A percentile compares a stretch with the other conserved stretches of the same genome.
Conservation (phyloP, 1,140 invertebrate genomes). For the Wiebesia pumilae region DNA sequence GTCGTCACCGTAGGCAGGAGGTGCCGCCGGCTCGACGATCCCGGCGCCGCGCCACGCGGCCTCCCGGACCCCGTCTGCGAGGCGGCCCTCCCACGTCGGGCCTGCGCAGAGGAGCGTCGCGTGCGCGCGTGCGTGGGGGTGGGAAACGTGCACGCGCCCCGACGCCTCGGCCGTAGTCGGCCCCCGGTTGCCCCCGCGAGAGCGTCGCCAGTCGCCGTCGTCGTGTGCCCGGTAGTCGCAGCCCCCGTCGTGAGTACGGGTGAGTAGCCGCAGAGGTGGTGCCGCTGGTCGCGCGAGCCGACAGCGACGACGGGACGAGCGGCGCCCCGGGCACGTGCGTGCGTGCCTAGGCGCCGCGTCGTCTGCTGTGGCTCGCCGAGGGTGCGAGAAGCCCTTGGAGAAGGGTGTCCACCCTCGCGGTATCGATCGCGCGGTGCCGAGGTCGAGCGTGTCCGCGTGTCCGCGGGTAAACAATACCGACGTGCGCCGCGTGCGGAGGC, state of each 20-base stretch:
- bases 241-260: neutral
- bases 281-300: neutral
- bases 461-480: neutral
- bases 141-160: conserved; percentile 9
- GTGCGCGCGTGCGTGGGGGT: neutral
- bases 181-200: conserved; percentile 32
- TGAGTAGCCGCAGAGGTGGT: neutral
- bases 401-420: neutral
- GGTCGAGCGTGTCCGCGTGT: conserved; percentile 6
- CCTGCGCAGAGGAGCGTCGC: neutral
- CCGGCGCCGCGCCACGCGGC: conserved; percentile 10
- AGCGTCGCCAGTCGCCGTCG: neutral
- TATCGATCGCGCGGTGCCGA: neutral
- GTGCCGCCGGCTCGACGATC: neutral
- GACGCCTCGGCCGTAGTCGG: conserved; percentile 27
- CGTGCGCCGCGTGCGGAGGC: neutral
- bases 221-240: neutral
- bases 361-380: neutral
- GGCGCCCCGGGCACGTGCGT: neutral
- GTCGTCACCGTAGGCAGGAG: neutral
- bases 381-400: conserved; percentile 7
- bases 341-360: neutral
- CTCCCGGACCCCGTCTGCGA: neutral
- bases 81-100: neutral
- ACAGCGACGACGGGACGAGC: neutral